Evolutionary conservation across 2,113 vertebrate species (phyloP), one percentile per base, ranked within the genome.

Genomic region (Ophthalmolycus amberensis): DNA sequence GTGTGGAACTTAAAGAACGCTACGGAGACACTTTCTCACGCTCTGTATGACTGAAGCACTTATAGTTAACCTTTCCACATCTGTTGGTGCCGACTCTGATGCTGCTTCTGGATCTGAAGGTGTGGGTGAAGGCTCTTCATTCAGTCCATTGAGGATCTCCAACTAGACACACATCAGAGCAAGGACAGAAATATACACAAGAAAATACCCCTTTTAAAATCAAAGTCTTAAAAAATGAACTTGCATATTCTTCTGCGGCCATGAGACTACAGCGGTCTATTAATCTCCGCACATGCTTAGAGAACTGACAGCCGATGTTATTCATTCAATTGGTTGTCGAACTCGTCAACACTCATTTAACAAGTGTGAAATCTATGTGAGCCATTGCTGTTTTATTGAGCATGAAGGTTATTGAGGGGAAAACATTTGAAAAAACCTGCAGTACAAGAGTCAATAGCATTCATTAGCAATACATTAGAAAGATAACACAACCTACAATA

Each of bases 1-100:
- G 84, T 76, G 74, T 92, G 18, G 94, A 94, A 83, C 86, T 85
- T 46, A 88, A 72, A 0, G 90, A 82, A 34, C 91, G 89, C 84
- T 95, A 94, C 75, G 63, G 44, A 50, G 76, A 82, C 50, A 82
- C 70, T 60, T 89, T 88, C 68, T 85, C 77, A 85, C 79, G 82
- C 89, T 76, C 87, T 93, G 83, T 83, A 96, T 96, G 89, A 75
- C 42, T 70, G 9, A 11, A 88, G 18, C 18, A 52, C 22, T 7
- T 11, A 22, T 44, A 32, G 38, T 71, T 76, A 32, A 94, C 92
- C 88, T 89, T 68, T 92, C 86, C 25, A 22, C 27, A 37, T 91
- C 80, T 52, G 68, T 68, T 6, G 75, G 73, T 54, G 83, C 62
- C 5, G 77, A 78, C 66, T 93, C 91, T 18, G 78, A 82, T 1